Base-by-base conservation (phyloP, 2,888 invertebrate species). In the Callinectes sapidus region DNA sequence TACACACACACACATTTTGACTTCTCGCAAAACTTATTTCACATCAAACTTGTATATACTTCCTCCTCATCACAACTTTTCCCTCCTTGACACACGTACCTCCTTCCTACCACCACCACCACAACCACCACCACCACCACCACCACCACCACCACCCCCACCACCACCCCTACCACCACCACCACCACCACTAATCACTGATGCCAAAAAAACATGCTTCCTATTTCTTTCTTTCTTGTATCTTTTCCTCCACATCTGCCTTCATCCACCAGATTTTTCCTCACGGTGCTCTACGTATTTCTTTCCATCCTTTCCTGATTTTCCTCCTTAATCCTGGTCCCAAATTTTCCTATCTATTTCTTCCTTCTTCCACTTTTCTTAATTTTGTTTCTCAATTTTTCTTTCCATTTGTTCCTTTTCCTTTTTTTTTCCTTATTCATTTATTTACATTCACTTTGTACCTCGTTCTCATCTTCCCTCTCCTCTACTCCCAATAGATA, bases 21-120 rank as follows among this genome's bases (percentile, higher is more conserved):
- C 71, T 71, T 28, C 71, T 71, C 18, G 71, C 16, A 71, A 71
- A 71, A 71, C 71, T 71, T 71, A n/a, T n/a, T 10, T 28, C 0
- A n/a, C 71, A 71, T 28, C 23, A 71, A 23, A 71, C 71, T 23
- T 18, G 23, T 61, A 71, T n/a, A 71, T 23, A 66, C 18, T 71
- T 71, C 71, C 71, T 71, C 23, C 71, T n/a, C 71, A 71, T 71
- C 10, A 28, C 71, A 71, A 71, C 71, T 71, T 71, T 71, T 71
- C 71, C 71, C 28, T 71, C 71, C 71, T n/a, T 10, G 71, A n/a
- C 10, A 71, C 23, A 61, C 48, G 23, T 71, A 71, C 5, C 23
- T 39, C n/a, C 13, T 87, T 35, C 39, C 14, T n/a, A 23, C 16
- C 48, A 28, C 39, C 48, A 28, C 86, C 48, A 48, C 6, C 48